Base-by-base conservation (phyloP, 2,797 vertebrate species). In the Crenuchus spilurus region DNA sequence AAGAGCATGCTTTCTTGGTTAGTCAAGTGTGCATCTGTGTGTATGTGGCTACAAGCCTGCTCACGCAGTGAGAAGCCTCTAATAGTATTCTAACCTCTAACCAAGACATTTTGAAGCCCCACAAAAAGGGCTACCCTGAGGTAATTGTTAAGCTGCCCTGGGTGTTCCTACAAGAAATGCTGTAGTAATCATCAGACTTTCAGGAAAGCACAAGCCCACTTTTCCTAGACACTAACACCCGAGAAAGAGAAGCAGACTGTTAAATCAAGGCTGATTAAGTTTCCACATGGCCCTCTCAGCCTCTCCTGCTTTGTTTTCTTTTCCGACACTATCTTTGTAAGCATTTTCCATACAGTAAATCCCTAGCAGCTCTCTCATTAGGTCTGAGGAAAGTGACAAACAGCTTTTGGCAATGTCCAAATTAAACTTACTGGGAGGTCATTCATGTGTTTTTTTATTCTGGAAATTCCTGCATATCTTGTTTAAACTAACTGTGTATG, bases 351-450 rank as follows among this genome's bases (percentile, higher is more conserved):
- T 80, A 75, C 67, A 65, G 75, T 77, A 87, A 87, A 87, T 88
- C 88, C 89, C 84, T 82, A 80, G 81, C 84, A 75, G 89, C 51
- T 85, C 84, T 87, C 70, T 75, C 52, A 82, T 90, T 90, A 85
- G 84, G 84, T 87, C 16, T 80, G n/a, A n/a, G n/a, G 87, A 92
- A 87, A 78, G 89, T 90, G 88, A 91, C 88, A 90, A 90, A 88
- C 80, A 86, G 64, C 79, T 84, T 75, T 73, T 80, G 78, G 80
- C 81, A 83, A 74, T 76, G 79, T 85, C 66, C 84, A 85, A 84
- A 87, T 87, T 82, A 68, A 80, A 84, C 77, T 82, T 88, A 77
- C 80, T 84, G 85, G 84, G 86, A 85, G 42, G 74, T 87, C 80
- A 65, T 75, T 85, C 82, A 84, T 81, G 76, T 58, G 48, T 57